Conservation (phyloP, 2,113 vertebrate genomes). For the Chunga burmeisteri region DNA sequence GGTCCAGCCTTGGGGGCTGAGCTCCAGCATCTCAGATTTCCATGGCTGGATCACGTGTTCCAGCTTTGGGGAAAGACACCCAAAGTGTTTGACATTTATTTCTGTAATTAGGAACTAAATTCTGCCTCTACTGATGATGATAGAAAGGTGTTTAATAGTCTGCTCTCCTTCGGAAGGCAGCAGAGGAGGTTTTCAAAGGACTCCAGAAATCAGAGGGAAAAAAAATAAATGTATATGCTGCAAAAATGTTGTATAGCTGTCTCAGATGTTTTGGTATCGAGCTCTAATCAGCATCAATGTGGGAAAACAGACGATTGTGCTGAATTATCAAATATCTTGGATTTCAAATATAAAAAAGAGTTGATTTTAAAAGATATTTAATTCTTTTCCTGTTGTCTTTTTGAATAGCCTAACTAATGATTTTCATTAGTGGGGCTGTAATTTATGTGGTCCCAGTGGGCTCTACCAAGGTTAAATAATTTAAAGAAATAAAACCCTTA, state of each 20-base stretch:
- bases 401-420: conserved; percentile 73
- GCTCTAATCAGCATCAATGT: not conserved
- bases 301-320: not conserved
- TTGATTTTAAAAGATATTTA: conserved; percentile 39
- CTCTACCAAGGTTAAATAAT: conserved; percentile 80
- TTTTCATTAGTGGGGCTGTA: conserved; percentile 78
- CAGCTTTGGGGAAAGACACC: not conserved
- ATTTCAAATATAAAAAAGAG: not conserved
- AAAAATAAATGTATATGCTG: not conserved
- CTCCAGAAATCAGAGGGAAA: not conserved
- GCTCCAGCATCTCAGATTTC: not conserved
- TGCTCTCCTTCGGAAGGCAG: not conserved
- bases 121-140: not conserved
- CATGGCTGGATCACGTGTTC: fast-evolving
- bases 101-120: not conserved
- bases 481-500: conserved; percentile 74
- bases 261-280: not conserved
- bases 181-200: not conserved
- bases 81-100: not conserved
- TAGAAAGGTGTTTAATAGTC: not conserved
- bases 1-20: not conserved
- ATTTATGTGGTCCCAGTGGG: conserved; percentile 75
- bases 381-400: conserved; percentile 55
- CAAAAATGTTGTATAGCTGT: not conserved
- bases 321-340: not conserved